phyloP scores from a whole-genome alignment of 2,797 vertebrate genomes.

The Chlorospingus flavigularis region DNA sequence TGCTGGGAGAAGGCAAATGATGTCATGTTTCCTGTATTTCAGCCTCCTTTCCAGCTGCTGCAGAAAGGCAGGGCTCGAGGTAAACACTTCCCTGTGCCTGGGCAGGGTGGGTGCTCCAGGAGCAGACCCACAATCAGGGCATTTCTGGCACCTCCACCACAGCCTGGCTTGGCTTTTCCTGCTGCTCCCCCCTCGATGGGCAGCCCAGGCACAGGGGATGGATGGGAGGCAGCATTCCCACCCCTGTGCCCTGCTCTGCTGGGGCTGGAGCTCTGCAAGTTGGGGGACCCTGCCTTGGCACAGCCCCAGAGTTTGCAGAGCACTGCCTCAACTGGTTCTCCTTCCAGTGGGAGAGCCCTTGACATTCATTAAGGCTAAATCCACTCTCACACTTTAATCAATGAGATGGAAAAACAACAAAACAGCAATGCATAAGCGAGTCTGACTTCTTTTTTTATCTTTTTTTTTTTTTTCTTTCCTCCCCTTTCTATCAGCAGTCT shows the following conservation, averaged over 20 bases:
- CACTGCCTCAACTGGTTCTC: background rate
- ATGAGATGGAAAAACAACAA: conserved; percentile 29
- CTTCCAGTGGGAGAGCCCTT: conserved; percentile 3
- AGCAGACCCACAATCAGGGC: rapidly evolving
- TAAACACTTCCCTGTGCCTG: background rate
- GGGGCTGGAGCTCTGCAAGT: background rate
- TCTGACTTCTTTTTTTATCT: background rate
- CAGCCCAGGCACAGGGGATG: rapidly evolving
- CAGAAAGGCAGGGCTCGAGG: conserved; percentile 15
- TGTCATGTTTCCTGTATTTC: conserved; percentile 54
- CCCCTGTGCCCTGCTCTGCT: rapidly evolving
- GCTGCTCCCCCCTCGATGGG: rapidly evolving
- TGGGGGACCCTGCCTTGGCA: background rate
- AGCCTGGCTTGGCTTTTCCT: background rate
- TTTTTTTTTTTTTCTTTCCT: too few species aligned
- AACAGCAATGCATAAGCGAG: conserved; percentile 31
- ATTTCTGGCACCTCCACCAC: background rate
- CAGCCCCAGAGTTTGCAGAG: background rate
- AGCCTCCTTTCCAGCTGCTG: conserved; percentile 56
- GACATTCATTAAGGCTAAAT: conserved; percentile 29
- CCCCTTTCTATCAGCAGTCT: background rate
- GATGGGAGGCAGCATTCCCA: rapidly evolving
- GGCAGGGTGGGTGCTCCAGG: rapidly evolving
- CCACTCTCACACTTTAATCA: conserved; percentile 58
- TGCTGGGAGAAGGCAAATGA: conserved; percentile 51